Evolutionary conservation across 2,888 invertebrate genomes (phyloP).

Genomic region (Gasteruption jaculator): DNA sequence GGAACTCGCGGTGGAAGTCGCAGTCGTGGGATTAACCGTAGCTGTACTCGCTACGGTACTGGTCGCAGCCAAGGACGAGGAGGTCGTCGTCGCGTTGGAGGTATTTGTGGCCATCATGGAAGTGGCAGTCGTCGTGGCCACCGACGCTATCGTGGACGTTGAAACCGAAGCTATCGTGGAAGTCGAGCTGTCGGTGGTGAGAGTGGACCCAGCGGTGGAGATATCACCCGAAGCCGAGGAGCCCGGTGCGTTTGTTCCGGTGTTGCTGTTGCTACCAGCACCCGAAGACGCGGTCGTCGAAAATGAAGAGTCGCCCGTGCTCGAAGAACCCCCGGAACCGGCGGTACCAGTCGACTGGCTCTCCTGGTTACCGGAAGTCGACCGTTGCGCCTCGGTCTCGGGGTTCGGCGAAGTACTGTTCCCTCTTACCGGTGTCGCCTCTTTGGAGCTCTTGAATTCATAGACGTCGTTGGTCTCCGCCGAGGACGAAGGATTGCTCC

Average conservation of each 20-base stretch:
- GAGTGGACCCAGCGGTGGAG: background rate
- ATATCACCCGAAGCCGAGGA: too few relatives aligned
- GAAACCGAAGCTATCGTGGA: conserved; percentile 4
- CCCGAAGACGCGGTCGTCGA: background rate
- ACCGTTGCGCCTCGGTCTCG: conserved; percentile 47
- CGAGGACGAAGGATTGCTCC: conserved; percentile 30
- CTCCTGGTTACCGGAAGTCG: conserved; percentile 26
- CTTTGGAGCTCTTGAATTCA: conserved; percentile 59
- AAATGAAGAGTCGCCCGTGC: background rate
- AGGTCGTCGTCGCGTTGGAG: conserved; percentile 12
- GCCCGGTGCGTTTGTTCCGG: conserved; percentile 6
- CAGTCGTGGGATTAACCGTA: conserved; percentile 13
- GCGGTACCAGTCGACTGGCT: conserved; percentile 1
- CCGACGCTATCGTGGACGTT: background rate
- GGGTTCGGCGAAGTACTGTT: conserved; percentile 51
- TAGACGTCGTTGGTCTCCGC: conserved; percentile 55
- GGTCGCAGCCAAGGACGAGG: conserved; percentile 15
- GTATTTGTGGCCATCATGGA: conserved; percentile 9
- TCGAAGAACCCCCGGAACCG: conserved; percentile 4
- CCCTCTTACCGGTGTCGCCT: conserved; percentile 48
- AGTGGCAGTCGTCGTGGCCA: background rate
- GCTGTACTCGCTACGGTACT: conserved; percentile 17
- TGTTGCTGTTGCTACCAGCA: background rate
- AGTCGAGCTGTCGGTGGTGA: background rate
- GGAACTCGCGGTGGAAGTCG: background rate